phyloP scores from a whole-genome alignment of 2,797 vertebrate genomes.

The Antrozous pallidus region DNA sequence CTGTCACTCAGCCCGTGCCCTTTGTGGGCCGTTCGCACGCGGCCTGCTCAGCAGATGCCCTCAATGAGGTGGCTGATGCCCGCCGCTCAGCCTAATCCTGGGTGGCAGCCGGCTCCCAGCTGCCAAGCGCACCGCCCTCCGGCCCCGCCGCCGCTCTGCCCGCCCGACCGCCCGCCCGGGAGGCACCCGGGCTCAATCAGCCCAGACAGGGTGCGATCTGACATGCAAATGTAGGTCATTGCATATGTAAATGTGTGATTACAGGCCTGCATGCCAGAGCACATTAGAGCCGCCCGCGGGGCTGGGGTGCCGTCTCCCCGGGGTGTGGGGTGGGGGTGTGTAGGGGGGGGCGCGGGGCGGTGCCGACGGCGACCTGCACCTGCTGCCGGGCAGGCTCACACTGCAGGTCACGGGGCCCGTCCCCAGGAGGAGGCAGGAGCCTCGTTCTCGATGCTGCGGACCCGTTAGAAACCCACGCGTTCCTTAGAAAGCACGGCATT shows the following conservation, averaged over 20 bases:
- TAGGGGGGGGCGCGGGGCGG: too few relatives aligned
- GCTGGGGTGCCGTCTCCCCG: slow-evolving; percentile 84
- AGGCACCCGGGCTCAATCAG: slow-evolving; percentile 96
- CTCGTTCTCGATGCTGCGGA: too few relatives aligned
- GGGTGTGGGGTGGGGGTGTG: too few relatives aligned
- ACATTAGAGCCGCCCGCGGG: slow-evolving; percentile 97
- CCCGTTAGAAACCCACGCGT: too few relatives aligned
- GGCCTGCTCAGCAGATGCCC: slow-evolving; percentile 99
- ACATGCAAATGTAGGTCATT: slow-evolving; percentile 99
- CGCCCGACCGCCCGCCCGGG: slow-evolving; percentile 85
- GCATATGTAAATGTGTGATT: slow-evolving; percentile 99
- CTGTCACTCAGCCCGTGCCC: slow-evolving; percentile 94
- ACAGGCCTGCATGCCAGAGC: slow-evolving; percentile 97
- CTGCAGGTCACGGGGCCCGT: too few relatives aligned
- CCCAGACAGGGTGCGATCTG: slow-evolving; percentile 98
- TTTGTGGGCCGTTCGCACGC: slow-evolving; percentile 99
- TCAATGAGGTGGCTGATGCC: slow-evolving; percentile 99
- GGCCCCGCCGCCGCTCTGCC: slow-evolving; percentile 92
- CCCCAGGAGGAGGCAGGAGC: too few relatives aligned
- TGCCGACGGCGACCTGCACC: too few relatives aligned
- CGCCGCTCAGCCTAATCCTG: slow-evolving; percentile 96
- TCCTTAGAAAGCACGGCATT: too few relatives aligned
- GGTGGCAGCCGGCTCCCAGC: slow-evolving; percentile 97
- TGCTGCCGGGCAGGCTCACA: too few relatives aligned
- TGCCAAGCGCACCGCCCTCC: slow-evolving; percentile 95